Base-by-base conservation (phyloP, 1,140 invertebrate species). In the Drosophila varians region DNA sequence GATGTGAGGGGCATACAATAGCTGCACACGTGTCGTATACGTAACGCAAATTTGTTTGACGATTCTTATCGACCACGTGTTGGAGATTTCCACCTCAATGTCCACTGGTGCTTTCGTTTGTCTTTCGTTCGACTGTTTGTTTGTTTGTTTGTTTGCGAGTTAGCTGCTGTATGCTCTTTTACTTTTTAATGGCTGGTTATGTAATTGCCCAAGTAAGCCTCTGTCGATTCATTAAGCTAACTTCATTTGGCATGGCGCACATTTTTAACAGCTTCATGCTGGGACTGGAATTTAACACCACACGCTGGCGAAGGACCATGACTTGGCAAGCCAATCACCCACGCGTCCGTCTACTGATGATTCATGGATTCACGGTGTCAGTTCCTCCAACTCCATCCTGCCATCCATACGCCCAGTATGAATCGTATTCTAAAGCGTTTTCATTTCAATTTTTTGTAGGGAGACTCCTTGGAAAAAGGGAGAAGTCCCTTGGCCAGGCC, bases 1-100 rank as follows among this genome's bases (percentile, higher is more conserved):
- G 42, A 12, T 2, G n/a, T 2, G 25, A 28, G 12, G 34, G 36
- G 8, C 2, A 2, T 31, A 73, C 75, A 80, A 80, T 80, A 76
- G 77, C 73, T 55, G 82, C 82, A 77, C 82, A 87, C 82, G 82
- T 87, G 82, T 88, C 82, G 82, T 71, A 87, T 87, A 87, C 82
- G 83, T 82, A 87, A 88, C 74, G 82, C 60, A 82, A 87, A 80
- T 73, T 71, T 60, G 76, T 65, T 65, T 80, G 72, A 86, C 80
- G 80, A 86, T 86, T 86, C 80, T 86, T 86, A 86, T 86, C 80
- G 82, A 65, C 56, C 80, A 80, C 82, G 82, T 86, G 80, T 74
- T 43, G 66, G 25, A 38, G 56, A 21, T 40, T 21, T 54, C 45
- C 42, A 25, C 52, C 51, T 18, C 36, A 54, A 42, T 14, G 42